Percentiles rank a stretch among this genome's conserved stretches.
Evolutionary conservation across 2,113 vertebrate species (phyloP).

Genomic region (Chlamydotis undulata): DNA sequence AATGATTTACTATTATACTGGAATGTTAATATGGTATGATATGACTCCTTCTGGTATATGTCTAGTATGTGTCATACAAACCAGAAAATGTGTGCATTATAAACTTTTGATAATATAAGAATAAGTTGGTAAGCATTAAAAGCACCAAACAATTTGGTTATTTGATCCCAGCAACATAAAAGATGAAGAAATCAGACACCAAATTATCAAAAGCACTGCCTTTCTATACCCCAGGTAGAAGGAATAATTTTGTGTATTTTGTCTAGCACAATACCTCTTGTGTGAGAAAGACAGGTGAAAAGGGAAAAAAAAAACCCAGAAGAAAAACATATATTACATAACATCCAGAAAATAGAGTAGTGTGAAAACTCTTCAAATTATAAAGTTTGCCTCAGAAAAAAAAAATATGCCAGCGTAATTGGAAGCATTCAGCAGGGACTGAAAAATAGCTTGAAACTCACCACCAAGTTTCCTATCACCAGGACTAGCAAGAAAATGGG

Average conservation of each 20-base stretch:
- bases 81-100: background rate
- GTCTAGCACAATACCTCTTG: background rate
- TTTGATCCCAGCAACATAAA: background rate
- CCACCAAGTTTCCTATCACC: conserved; percentile 80
- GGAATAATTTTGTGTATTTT: background rate
- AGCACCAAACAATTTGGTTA: background rate
- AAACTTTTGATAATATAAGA: background rate
- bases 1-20: background rate
- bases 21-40: background rate
- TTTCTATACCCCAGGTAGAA: background rate
- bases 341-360: background rate
- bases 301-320: background rate
- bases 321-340: background rate
- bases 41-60: background rate
- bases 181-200: background rate
- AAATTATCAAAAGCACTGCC: background rate
- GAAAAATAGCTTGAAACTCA: conserved; percentile 60
- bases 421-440: background rate
- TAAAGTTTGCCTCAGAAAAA: background rate
- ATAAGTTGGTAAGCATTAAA: background rate
- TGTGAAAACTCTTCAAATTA: background rate
- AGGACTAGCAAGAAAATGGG: conserved; percentile 72
- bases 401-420: background rate
- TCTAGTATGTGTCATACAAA: background rate
- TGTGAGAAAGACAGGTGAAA: background rate